Evolutionary conservation across 2,888 invertebrate species (phyloP).

Genomic region (Nephrotoma appendiculata): DNA sequence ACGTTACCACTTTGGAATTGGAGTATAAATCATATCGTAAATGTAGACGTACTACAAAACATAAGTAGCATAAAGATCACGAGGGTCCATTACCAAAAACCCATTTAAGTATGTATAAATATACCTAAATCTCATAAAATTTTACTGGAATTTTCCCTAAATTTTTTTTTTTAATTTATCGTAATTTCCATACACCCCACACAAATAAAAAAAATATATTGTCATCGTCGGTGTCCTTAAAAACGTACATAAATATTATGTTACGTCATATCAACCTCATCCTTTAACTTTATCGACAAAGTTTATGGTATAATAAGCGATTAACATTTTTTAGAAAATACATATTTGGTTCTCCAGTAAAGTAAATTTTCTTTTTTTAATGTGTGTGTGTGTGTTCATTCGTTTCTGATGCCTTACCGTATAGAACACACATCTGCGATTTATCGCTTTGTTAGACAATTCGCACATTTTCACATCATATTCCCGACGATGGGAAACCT

Average conservation of each 20-base stretch:
- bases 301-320: not conserved
- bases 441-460: constrained; percentile 2
- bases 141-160: not conserved
- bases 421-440: not conserved
- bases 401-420: not conserved
- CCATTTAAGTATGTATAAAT: not conserved
- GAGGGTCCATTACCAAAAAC: not conserved
- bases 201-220: not conserved
- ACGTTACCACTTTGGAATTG: not conserved
- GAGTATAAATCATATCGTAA: not conserved
- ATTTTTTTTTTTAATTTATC: not conserved
- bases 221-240: not conserved
- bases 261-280: not conserved
- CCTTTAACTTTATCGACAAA: not conserved
- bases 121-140: not conserved
- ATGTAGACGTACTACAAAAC: not conserved
- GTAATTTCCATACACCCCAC: not conserved
- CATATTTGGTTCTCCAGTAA: not conserved
- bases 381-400: not conserved
- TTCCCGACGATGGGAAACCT: not conserved
- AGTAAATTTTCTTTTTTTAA: not conserved
- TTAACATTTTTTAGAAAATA: not conserved
- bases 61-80: not conserved
- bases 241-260: not conserved
- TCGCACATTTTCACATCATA: constrained; percentile 1